Conservation (phyloP, 2,113 vertebrate genomes). For the Anarrhichthys ocellatus region DNA sequence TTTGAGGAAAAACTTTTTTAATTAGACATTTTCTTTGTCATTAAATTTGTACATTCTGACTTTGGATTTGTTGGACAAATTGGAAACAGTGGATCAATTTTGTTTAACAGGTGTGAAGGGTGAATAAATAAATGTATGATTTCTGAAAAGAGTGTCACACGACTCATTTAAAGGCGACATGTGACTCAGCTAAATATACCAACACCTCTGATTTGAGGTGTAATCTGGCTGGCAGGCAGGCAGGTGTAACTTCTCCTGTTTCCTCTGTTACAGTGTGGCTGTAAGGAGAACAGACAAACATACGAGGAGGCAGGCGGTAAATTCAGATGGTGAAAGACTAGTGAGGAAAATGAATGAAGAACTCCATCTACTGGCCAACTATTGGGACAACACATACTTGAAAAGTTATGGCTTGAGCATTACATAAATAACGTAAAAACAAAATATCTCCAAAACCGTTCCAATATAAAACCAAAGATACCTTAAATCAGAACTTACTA, state of each 20-base stretch:
- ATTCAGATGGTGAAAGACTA: not conserved
- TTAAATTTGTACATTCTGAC: not conserved
- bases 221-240: not conserved
- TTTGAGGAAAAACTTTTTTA: not conserved
- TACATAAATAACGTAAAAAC: not conserved
- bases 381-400: not conserved
- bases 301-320: not conserved
- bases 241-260: not conserved
- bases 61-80: not conserved
- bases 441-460: not conserved
- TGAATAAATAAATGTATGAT: not conserved
- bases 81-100: not conserved
- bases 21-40: not conserved
- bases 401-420: not conserved
- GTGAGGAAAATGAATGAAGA: constrained; percentile 28
- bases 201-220: not conserved
- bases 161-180: not conserved
- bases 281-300: not conserved
- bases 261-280: not conserved
- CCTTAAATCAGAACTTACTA: not conserved
- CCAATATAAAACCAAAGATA: not conserved
- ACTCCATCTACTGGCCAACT: constrained; percentile 61
- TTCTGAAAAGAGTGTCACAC: not conserved
- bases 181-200: not conserved
- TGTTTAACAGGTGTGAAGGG: too few relatives aligned